Percentiles rank a stretch among this genome's conserved stretches.
These are phyloP conservation scores for Prunella fulvescens DNA, from an alignment of 2,113 vertebrate genomes.

Conservation along the genomic window DNA sequence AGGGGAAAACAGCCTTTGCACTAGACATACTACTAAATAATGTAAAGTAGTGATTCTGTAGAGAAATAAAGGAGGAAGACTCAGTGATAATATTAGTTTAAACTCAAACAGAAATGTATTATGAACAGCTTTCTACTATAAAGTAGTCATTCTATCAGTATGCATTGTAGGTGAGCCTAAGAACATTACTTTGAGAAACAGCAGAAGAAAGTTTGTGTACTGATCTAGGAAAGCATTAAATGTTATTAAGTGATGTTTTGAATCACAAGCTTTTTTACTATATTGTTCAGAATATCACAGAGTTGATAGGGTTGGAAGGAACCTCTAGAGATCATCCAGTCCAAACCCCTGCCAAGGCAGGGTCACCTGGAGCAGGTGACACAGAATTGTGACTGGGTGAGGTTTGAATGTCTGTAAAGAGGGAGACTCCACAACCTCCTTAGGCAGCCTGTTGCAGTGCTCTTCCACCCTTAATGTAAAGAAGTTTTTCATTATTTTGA, in stretches of 20 bases:
- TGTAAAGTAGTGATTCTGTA: background rate
- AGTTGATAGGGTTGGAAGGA: background rate
- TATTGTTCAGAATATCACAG: background rate
- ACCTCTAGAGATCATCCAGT: background rate
- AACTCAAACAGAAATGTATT: background rate
- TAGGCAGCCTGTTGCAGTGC: background rate
- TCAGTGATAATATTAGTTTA: background rate
- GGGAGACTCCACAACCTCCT: background rate
- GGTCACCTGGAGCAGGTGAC: background rate
- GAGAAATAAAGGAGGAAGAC: background rate
- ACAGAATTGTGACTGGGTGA: background rate
- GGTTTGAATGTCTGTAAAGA: background rate
- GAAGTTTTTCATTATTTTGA: background rate
- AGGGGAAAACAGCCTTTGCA: background rate
- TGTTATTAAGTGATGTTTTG: background rate
- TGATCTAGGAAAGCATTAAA: background rate
- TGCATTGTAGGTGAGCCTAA: background rate
- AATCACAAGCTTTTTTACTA: background rate
- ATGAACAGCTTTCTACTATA: background rate
- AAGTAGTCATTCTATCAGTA: background rate
- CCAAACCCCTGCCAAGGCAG: background rate
- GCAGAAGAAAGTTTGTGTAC: background rate
- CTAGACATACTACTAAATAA: fast-evolving
- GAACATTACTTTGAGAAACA: background rate
- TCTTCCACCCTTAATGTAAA: background rate